Base-by-base conservation (phyloP, 2,888 invertebrate genomes). In the Trichopoda pennipes region DNA sequence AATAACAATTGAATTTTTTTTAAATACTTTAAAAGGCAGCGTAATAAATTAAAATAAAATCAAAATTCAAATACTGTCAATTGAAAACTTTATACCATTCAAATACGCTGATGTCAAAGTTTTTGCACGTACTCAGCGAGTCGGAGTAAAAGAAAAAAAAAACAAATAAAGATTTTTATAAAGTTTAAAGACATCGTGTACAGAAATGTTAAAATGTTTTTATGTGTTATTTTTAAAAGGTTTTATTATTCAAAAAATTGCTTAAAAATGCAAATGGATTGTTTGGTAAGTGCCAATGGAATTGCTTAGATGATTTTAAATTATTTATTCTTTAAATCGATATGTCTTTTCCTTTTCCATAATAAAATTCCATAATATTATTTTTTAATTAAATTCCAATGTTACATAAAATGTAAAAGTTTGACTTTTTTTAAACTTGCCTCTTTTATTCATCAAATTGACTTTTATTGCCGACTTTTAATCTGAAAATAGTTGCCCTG, bases 1-100 rank as follows among this genome's bases (percentile, higher is more conserved):
- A 47, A 69, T 38, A 60, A 21, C 19, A 80, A 80, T 74, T 74
- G 58, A 74, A 60, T 42, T 38, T 44, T 38, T 73, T 56, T 69
- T 47, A 60, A 53, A 47, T 42, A 47, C 17, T 60, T 51, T 35
- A 35, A 51, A 47, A 14, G n/a, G 17, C 16, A 63, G 17, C 16
- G 2, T 28, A 35, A 19, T 2, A 32, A 64, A 28, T n/a, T 23
- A 17, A 14, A 51, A 66, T n/a, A 14, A 56, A 56, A 49, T 56
- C 9, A 14, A 68, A 51, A 58, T 44, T 68, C 60, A 60, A 60
- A 51, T 14, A 19, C 35, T 68, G 61, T 60, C 60, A 61, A 51
- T 61, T 42, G 19, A 35, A 44, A 55, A 76, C 60, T 19, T 56
- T 44, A 53, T 61, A 19, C 14, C 35, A n/a, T 23, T 35, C 64